Evolutionary conservation across 2,888 invertebrate species (phyloP), one percentile per base, ranked within the genome.

Genomic region (Tillus elongatus): DNA sequence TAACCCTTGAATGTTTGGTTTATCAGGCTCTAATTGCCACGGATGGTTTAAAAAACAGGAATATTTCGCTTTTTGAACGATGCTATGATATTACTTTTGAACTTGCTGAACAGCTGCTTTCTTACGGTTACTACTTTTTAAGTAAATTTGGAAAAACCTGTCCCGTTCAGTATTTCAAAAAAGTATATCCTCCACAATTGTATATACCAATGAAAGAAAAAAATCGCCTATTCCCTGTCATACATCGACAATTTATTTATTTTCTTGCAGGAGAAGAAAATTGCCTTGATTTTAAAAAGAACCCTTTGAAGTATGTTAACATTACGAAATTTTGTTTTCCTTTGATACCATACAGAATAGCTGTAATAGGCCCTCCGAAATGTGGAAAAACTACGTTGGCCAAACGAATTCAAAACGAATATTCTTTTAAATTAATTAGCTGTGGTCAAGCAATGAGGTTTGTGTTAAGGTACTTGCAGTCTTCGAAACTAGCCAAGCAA

Each of bases 101-200:
- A 44, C 61, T 70, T 10, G 77, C 79, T 3, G 74, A 79, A 49
- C 61, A 63, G 35, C 59, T 81, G 29, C 50, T 81, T 24, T 53
- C 63, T 2, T 63, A 63, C 42, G 80, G 81, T 3, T 75, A 74
- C 56, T 76, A 64, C 53, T 72, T 79, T 42, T 54, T 74, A 12
- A 81, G 80, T 54, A 71, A 72, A 46, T 81, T 79, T 57, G 71
- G 74, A 13, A 68, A 72, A 36, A 69, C 72, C 50, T 80, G 81
- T 54, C 82, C 82, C 1, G 79, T 82, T 1, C 72, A 74, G 50
- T 62, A 75, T 33, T 67, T 56, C 50, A 67, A 73, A 48, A 64
- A 71, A 41, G 60, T 67, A 26, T 56, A 66, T 36, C 62, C 70
- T 1, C 55, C 75, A 37, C 66, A 73, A 52, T 67, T 71, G 51